Conservation (phyloP, 2,113 vertebrate genomes). For the Dasypus novemcinctus region DNA sequence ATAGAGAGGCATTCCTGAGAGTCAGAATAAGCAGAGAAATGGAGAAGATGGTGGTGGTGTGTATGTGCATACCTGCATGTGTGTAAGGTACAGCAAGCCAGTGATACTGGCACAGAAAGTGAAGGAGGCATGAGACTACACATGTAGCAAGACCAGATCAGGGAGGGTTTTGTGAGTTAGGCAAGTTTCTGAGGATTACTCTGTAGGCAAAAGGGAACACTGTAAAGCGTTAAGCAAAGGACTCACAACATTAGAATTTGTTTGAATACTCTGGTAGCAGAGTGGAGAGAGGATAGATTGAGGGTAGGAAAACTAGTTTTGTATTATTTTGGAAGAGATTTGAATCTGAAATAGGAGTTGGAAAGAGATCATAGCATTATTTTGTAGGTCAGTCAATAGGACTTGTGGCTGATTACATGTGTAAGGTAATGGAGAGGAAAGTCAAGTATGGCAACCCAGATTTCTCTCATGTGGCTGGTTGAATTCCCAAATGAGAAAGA, state of each 20-base stretch:
- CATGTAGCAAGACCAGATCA: not conserved
- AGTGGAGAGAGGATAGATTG: not conserved
- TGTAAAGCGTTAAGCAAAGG: not conserved
- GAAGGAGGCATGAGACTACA: not conserved
- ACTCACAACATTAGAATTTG: not conserved
- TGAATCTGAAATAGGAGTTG: not conserved
- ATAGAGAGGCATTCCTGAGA: not conserved
- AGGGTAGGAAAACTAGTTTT: not conserved
- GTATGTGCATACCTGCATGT: not conserved
- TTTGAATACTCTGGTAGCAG: not conserved
- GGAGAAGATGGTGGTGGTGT: not conserved
- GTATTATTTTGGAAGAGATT: not conserved
- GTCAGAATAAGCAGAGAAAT: not conserved
- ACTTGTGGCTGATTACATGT: not conserved
- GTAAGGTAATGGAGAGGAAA: not conserved
- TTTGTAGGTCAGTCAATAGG: not conserved
- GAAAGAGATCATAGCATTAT: not conserved
- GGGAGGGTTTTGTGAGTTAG: not conserved
- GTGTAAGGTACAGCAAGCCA: not conserved
- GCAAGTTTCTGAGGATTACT: not conserved
- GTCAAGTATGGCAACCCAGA: not conserved
- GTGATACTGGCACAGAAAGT: not conserved
- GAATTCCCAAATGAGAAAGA: not conserved
- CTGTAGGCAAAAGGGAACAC: not conserved
- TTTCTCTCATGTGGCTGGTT: not conserved